phyloP scores from a whole-genome alignment of 2,888 invertebrate species.

The Cataglyphis altisquamis region DNA sequence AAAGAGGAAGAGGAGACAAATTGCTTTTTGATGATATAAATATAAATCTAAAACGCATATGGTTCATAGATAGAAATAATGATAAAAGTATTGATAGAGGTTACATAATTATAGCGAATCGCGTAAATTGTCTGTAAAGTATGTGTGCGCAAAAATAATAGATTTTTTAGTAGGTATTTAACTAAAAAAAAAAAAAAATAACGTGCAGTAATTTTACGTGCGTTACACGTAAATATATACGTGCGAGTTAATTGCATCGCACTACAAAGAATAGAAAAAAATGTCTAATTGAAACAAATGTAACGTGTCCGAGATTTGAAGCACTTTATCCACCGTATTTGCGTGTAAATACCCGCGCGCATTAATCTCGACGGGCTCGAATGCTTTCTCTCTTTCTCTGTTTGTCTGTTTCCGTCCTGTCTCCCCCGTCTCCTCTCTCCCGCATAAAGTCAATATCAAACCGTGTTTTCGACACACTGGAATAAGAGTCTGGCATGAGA shows the following conservation, averaged over 20 bases:
- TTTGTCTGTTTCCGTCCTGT: background rate
- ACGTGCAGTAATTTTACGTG: background rate
- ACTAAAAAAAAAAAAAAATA: background rate
- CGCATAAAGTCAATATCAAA: slow-evolving; percentile 65
- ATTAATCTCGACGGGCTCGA: slow-evolving; percentile 45
- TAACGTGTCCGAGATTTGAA: slow-evolving; percentile 35
- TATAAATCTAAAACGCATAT: background rate
- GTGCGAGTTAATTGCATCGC: slow-evolving; percentile 19
- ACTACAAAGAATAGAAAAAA: slow-evolving; percentile 2
- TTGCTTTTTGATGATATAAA: background rate
- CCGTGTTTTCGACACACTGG: slow-evolving; percentile 55
- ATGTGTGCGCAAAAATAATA: background rate
- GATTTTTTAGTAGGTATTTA: background rate
- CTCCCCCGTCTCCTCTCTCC: background rate
- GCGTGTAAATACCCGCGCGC: slow-evolving; percentile 44
- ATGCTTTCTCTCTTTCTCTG: background rate
- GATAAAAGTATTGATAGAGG: background rate
- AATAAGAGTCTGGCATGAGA: slow-evolving; percentile 58
- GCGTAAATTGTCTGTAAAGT: slow-evolving; percentile 3
- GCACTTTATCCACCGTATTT: slow-evolving; percentile 49
- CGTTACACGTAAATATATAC: background rate
- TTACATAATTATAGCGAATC: background rate
- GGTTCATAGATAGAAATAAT: background rate
- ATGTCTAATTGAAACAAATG: slow-evolving; percentile 47
- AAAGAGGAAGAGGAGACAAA: background rate